Conservation (phyloP, 2,888 invertebrate species). For the Hybos culiciformis region DNA sequence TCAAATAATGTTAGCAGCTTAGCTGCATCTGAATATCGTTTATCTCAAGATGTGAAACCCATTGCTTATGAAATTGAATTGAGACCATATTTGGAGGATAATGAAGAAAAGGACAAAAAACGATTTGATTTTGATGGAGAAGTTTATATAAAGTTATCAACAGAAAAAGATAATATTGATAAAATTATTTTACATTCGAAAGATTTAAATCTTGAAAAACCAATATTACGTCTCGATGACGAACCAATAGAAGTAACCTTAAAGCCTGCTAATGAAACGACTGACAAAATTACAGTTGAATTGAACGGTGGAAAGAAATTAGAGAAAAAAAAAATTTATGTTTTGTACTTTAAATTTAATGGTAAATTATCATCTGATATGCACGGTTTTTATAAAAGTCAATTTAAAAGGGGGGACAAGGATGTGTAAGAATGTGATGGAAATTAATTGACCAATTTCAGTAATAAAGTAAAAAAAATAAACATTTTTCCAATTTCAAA, state of each 20-base stretch:
- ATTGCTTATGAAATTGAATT: constrained; percentile 40
- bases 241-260: constrained; percentile 20
- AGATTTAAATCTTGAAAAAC: constrained; percentile 23
- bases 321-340: constrained; percentile 33
- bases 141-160: constrained; percentile 37
- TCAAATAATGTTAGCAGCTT: neutral
- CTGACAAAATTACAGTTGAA: constrained; percentile 36
- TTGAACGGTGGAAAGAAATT: constrained; percentile 24
- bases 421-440: constrained; percentile 10
- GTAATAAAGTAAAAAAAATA: too few relatives aligned
- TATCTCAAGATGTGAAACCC: constrained; percentile 35
- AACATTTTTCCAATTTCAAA: too few relatives aligned
- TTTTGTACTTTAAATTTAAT: constrained; percentile 36
- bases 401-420: constrained; percentile 17
- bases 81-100: constrained; percentile 37
- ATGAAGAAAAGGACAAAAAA: constrained; percentile 16
- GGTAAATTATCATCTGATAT: constrained; percentile 40
- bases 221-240: constrained; percentile 1
- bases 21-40: constrained; percentile 20
- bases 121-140: constrained; percentile 31
- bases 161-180: constrained; percentile 30
- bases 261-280: constrained; percentile 19
- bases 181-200: constrained; percentile 40
- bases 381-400: constrained; percentile 39
- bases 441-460: too few relatives aligned